Evolutionary conservation across 2,113 vertebrate genomes (phyloP), one percentile per base, ranked within the genome.

Genomic region (Myodes glareolus): DNA sequence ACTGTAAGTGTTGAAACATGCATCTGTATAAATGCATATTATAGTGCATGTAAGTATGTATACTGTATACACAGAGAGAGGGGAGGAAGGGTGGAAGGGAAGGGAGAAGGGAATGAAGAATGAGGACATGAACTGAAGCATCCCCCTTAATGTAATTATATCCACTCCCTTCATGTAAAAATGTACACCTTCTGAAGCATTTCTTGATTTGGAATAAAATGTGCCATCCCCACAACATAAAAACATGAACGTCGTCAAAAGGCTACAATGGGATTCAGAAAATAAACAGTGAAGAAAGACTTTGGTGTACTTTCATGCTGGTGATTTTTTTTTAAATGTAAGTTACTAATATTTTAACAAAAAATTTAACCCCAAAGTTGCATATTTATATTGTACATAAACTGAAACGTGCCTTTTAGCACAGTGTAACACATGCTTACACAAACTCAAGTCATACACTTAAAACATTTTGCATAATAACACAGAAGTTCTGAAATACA

Each of bases 301-400:
- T 98, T 98, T 80, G 96, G 97, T 98, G 98, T 94, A 98, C 97
- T 97, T 98, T 98, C 98, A 99, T 99, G 98, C 98, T 98, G 99
- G 98, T 98, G 98, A 98, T 92, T 97, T 96, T 97, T 97, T 98
- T 98, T 96, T 87, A 97, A 97, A 97, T 85, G 73, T 97, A 98
- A 98, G 96, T 94, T 95, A 95, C 95, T 98, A 98, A 82, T 97
- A 88, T 96, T 98, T 97, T 96, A 95, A 97, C 96, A 94, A 98
- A 93, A 73, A 39, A 72, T 95, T 98, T 95, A 98, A 98, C 97
- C 85, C 93, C 97, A 96, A 97, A 98, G 90, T 98, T 98, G 97
- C 98, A 98, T 98, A 98, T 98, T 98, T 97, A 97, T 96, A 94
- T 98, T 98, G 97, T 88, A 98, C 95, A 98, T 92, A 97, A 98